These are phyloP conservation scores for Dromococcyx pavoninus DNA, from an alignment of 2,797 vertebrate genomes.

Conservation along the genomic window DNA sequence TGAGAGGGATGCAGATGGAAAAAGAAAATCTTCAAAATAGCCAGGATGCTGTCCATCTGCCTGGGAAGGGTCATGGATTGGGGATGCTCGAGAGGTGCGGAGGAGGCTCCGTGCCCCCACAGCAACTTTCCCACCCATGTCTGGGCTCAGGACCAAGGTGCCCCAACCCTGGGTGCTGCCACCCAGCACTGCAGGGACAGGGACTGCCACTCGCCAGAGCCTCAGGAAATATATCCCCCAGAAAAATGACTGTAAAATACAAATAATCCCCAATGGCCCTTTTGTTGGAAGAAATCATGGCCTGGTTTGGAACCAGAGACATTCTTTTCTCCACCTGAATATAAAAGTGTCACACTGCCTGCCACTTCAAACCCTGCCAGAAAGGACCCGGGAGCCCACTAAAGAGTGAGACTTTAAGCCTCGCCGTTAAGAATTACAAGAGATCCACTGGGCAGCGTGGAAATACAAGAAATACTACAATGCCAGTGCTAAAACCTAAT, in stretches of 20 bases:
- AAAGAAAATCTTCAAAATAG: neutral
- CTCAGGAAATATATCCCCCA: neutral
- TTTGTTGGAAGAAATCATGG: neutral
- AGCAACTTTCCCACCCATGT: rapidly evolving
- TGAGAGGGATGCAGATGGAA: neutral
- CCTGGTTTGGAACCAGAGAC: neutral
- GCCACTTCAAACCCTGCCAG: neutral
- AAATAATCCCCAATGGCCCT: neutral
- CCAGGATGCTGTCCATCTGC: neutral
- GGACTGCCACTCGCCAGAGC: rapidly evolving
- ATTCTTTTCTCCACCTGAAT: neutral
- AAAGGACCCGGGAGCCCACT: neutral
- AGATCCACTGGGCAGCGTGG: conserved; percentile 32
- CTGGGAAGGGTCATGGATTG: neutral
- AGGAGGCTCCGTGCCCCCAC: neutral
- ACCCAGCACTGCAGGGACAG: neutral
- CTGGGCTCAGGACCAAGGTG: rapidly evolving
- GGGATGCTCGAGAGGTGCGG: rapidly evolving
- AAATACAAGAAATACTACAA: conserved; percentile 75
- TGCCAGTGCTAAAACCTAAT: conserved; percentile 67
- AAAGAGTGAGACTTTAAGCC: conserved; percentile 3
- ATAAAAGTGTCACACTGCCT: neutral
- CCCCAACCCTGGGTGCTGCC: neutral
- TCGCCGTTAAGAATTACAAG: conserved; percentile 60
- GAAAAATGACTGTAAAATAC: neutral